These are phyloP conservation scores for Leptestheria dahalacensis DNA, from an alignment of 1,140 invertebrate genomes.

Conservation along the genomic window DNA sequence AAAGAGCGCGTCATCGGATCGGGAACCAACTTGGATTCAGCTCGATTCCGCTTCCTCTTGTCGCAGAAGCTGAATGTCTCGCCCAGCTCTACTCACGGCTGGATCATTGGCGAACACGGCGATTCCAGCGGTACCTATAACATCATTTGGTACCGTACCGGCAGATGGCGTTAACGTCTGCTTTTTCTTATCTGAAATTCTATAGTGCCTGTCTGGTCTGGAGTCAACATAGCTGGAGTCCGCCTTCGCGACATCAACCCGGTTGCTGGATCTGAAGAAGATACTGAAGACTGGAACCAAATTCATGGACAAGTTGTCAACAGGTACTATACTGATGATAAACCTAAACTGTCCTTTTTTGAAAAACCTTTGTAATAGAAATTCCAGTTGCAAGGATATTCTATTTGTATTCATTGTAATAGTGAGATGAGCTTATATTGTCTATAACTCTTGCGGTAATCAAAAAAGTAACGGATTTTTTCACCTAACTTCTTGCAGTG, in stretches of 20 bases:
- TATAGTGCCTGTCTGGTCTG: slow-evolving; percentile 79
- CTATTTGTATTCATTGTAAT: no score
- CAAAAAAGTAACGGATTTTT: background rate
- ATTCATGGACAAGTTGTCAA: slow-evolving; percentile 63
- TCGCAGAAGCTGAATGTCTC: slow-evolving; percentile 64
- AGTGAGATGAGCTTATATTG: no score
- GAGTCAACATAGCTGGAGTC: slow-evolving; percentile 78
- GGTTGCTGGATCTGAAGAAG: slow-evolving; percentile 47
- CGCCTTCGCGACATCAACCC: slow-evolving; percentile 59
- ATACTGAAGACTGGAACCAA: slow-evolving; percentile 60
- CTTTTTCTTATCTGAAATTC: slow-evolving; percentile 2
- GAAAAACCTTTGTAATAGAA: slow-evolving; percentile 15
- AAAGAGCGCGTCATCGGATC: slow-evolving; percentile 73
- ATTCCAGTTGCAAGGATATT: no score
- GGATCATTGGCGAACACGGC: slow-evolving; percentile 76
- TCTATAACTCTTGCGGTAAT: no score
- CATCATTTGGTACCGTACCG: no score
- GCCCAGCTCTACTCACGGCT: slow-evolving; percentile 68
- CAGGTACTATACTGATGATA: slow-evolving; percentile 27
- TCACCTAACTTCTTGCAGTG: slow-evolving; percentile 36
- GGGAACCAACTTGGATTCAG: slow-evolving; percentile 80
- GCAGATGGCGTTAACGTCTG: background rate
- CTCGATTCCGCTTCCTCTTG: slow-evolving; percentile 72
- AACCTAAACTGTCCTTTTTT: background rate
- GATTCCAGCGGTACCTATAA: slow-evolving; percentile 49